Base-by-base conservation (phyloP, 2,888 invertebrate genomes). In the Macrosiphum euphorbiae region DNA sequence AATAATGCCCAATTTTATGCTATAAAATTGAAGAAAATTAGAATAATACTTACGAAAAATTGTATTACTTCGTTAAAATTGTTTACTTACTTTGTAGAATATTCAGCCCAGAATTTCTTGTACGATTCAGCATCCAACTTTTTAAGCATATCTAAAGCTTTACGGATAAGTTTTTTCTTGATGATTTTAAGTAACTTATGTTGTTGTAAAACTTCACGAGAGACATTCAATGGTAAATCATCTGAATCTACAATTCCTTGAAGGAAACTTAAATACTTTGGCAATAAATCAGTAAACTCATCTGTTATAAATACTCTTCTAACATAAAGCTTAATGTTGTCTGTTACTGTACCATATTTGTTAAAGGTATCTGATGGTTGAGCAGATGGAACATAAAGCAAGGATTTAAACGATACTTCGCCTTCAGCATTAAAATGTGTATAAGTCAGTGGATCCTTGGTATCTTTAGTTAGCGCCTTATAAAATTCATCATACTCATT, bases 271-370 rank as follows among this genome's bases (percentile, higher is more conserved):
- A 99, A 97, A 96, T 99, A 99, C 96, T 98, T 99, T 95, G 99
- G 99, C 98, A 99, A 98, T 98, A 99, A 98, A 96, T 99, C 99
- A 96, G 98, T 98, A 97, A 99, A 99, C 96, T 99, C 99, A 96
- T 99, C 99, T 20, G 99, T 99, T 96, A 99, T 99, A 96, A 99
- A 99, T 35, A 99, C 99, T 94, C 99, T 97, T 94, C 99, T 97
- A 94, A 99, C 99, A 96, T 98, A 99, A 94, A 99, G 97, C 96
- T 99, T 99, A 95, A 99, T 99, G 96, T 98, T 98, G 96, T 99
- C 99, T 10, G 98, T 97, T 96, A 98, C 98, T 95, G 98, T 98
- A 95, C 99, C 99, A 96, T 99, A 99, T 95, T 97, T 97, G 96
- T 99, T 99, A 97, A 99, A 99, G 95, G 98, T 98, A 96, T 99